Evolutionary conservation across 2,888 invertebrate genomes (phyloP).

Genomic region (Tromatobia lineatoria): DNA sequence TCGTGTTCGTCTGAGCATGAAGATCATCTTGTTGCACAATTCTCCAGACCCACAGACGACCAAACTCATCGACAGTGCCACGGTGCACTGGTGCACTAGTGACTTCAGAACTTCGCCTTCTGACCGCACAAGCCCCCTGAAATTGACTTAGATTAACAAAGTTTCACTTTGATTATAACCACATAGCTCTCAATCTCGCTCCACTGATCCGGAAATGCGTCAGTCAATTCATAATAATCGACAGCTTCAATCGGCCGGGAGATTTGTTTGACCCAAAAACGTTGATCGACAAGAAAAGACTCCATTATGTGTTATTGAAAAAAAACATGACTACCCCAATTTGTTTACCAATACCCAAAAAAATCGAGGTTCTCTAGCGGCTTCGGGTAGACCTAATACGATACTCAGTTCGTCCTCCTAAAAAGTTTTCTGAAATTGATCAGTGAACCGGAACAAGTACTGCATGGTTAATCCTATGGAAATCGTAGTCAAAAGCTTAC

Average conservation of each 20-base stretch:
- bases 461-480: too few relatives aligned
- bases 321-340: neutral
- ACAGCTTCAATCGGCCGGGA: neutral
- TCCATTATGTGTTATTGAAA: neutral
- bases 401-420: neutral
- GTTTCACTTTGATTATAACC: slow-evolving; percentile 57
- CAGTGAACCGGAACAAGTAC: neutral
- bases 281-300: neutral
- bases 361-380: neutral
- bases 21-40: slow-evolving; percentile 66
- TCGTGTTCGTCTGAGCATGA: slow-evolving; percentile 57
- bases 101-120: slow-evolving; percentile 51
- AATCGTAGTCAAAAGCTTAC: neutral
- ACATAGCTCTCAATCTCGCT: slow-evolving; percentile 1
- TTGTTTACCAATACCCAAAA: neutral
- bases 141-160: slow-evolving; percentile 63
- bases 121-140: slow-evolving; percentile 29
- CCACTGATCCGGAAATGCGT: slow-evolving; percentile 30
- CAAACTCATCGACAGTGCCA: neutral
- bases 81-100: slow-evolving; percentile 33
- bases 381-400: neutral
- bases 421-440: neutral
- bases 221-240: neutral
- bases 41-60: slow-evolving; percentile 38
- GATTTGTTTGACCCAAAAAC: neutral